phyloP scores from a whole-genome alignment of 2,797 vertebrate genomes.

The Aphelocoma californica region DNA sequence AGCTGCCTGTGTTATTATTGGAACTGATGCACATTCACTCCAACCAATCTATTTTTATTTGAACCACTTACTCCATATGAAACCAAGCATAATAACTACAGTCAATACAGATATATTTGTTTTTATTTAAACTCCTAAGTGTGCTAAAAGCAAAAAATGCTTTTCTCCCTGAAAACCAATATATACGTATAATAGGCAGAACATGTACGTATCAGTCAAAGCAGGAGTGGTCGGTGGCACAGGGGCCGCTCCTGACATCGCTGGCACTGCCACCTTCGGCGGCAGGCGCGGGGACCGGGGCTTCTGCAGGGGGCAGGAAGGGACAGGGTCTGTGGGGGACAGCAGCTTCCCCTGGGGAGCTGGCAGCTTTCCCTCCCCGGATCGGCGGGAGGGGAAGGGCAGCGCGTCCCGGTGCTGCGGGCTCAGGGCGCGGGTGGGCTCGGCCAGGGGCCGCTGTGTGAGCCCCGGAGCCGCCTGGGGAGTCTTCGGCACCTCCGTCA shows the following conservation, averaged over 20 bases:
- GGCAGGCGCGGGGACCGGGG: neutral
- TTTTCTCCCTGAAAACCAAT: constrained; percentile 56
- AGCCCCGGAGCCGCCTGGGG: fast-evolving
- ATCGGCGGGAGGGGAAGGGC: neutral
- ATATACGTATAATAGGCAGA: constrained; percentile 20
- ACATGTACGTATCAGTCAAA: constrained; percentile 50
- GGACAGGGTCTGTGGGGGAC: fast-evolving
- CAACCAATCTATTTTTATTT: constrained; percentile 78
- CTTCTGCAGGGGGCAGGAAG: neutral
- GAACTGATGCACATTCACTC: constrained; percentile 70
- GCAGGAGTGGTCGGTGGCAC: neutral
- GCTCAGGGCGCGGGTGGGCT: neutral
- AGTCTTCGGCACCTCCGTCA: neutral
- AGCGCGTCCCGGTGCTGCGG: neutral
- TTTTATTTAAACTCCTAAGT: constrained; percentile 77
- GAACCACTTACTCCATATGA: constrained; percentile 72
- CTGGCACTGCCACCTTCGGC: neutral
- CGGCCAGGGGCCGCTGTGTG: neutral
- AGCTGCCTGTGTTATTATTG: constrained; percentile 68
- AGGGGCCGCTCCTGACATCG: neutral
- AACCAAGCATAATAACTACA: constrained; percentile 71
- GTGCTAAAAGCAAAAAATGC: constrained; percentile 71
- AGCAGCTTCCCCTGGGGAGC: neutral
- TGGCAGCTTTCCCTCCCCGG: neutral
- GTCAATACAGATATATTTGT: constrained; percentile 74